Base-by-base conservation (phyloP, 2,113 vertebrate species). In the Notarius quadriscutis region DNA sequence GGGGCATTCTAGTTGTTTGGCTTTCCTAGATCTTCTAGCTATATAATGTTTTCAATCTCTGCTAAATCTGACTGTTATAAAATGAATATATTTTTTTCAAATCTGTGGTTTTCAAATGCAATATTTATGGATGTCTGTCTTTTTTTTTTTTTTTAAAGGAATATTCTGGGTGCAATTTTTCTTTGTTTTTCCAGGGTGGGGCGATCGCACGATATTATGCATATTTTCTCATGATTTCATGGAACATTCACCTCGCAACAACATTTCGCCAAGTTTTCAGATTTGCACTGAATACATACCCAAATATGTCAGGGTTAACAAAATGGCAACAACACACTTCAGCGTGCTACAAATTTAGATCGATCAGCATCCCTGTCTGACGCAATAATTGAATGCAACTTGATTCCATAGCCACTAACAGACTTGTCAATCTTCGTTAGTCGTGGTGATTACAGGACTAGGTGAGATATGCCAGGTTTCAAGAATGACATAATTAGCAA, bases 1-100 rank as follows among this genome's bases (percentile, higher is more conserved):
- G 71, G 81, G 90, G 82, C 90, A 91, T 91, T 91, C 87, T 88
- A 88, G 88, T 60, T 91, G 88, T 91, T 91, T 91, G 88, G 88
- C 90, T 88, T 84, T 50, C 84, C 69, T 82, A 82, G 86, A 88
- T 71, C 27, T 71, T 81, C 11, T 81, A 81, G 79, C 11, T 81
- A 81, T 62, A 81, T 34, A 8, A 62, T 34, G 34, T 82, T n/a
- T 62, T 81, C 22, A 58, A 58, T 1, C 15, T 88, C 10, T 86
- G 27, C 34, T 57, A 69, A 87, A 84, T 72, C 62, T 69, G 65
- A 78, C 17, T 7, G 55, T 63, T 84, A 57, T 81, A 48, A 62
- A 63, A 72, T 86, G 84, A 67, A 27, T 55, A 5, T 25, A 25
- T 55, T 3, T 80, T 7, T 60, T 22, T 41, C 0, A 25, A 80